Evolutionary conservation across 2,113 vertebrate species (phyloP).

Genomic region (Acanthisitta chloris): DNA sequence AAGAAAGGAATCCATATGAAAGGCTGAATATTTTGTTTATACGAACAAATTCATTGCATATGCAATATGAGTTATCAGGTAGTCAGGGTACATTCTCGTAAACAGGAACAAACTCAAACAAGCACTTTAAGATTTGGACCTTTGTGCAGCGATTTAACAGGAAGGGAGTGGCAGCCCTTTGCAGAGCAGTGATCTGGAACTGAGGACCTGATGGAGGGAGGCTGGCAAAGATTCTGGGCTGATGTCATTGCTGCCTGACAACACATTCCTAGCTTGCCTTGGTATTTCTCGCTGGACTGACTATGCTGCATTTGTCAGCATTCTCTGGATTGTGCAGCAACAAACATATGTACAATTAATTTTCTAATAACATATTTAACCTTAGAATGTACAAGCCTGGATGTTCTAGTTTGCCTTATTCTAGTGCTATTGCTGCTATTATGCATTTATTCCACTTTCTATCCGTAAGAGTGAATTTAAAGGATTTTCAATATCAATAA

Average conservation of each 20-base stretch:
- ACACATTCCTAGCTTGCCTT: constrained; percentile 24
- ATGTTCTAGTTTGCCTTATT: not conserved
- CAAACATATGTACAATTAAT: not conserved
- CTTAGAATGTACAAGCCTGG: not conserved
- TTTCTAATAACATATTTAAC: not conserved
- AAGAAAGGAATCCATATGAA: not conserved
- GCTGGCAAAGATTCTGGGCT: not conserved
- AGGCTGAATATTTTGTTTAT: not conserved
- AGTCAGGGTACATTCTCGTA: not conserved
- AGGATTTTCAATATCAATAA: not conserved
- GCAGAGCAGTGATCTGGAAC: not conserved
- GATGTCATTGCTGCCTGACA: constrained; percentile 32
- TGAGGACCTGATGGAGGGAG: not conserved
- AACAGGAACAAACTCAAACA: not conserved
- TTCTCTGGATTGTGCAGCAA: not conserved
- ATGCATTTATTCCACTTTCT: not conserved
- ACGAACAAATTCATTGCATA: not conserved
- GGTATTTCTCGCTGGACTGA: not conserved
- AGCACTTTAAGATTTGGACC: not conserved
- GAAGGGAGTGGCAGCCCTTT: constrained; percentile 31
- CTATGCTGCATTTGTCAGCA: constrained; percentile 18
- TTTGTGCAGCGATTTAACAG: not conserved
- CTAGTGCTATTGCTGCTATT: not conserved
- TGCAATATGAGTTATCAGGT: not conserved
- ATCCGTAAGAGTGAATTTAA: not conserved